Evolutionary conservation across 2,888 invertebrate species (phyloP).

Genomic region (Ennomos erosarius): DNA sequence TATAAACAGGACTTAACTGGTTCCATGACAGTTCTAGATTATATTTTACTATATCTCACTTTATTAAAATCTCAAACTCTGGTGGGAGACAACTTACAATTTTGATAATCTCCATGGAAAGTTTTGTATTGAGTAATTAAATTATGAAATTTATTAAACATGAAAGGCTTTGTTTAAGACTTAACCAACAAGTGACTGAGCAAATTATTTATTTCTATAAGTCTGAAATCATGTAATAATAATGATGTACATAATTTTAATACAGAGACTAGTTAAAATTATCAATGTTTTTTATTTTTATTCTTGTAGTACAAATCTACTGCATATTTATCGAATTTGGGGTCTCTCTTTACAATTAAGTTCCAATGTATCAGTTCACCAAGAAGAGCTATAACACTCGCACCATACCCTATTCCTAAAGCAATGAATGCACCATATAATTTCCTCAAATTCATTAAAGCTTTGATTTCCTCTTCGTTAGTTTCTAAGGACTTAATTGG

Average conservation of each 20-base stretch:
- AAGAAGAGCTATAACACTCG: slow-evolving; percentile 84
- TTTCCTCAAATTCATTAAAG: slow-evolving; percentile 91
- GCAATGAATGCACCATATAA: slow-evolving; percentile 91
- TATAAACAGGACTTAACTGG: no score
- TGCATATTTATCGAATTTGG: slow-evolving; percentile 89
- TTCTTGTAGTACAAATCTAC: slow-evolving; percentile 81
- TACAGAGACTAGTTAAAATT: slow-evolving; percentile 30
- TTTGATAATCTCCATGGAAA: no score
- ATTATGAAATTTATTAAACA: slow-evolving; percentile 3
- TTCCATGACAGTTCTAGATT: no score
- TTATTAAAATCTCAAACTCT: no score
- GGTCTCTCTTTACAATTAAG: slow-evolving; percentile 87
- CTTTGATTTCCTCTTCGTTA: slow-evolving; percentile 87
- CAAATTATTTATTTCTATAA: slow-evolving; percentile 53
- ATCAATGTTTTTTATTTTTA: slow-evolving; percentile 68
- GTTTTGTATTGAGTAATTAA: no score
- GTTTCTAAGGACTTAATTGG: slow-evolving; percentile 82
- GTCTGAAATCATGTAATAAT: slow-evolving; percentile 47
- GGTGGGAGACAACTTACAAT: no score
- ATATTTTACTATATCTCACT: no score
- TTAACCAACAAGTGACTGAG: slow-evolving; percentile 51
- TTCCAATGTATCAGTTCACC: slow-evolving; percentile 89
- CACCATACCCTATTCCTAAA: slow-evolving; percentile 88
- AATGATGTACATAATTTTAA: slow-evolving; percentile 54
- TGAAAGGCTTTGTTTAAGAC: slow-evolving; percentile 18